A percentile compares a stretch with the other conserved stretches of the same genome.
Conservation (phyloP, 2,888 invertebrate genomes). For the Alentia gelatinosa region DNA sequence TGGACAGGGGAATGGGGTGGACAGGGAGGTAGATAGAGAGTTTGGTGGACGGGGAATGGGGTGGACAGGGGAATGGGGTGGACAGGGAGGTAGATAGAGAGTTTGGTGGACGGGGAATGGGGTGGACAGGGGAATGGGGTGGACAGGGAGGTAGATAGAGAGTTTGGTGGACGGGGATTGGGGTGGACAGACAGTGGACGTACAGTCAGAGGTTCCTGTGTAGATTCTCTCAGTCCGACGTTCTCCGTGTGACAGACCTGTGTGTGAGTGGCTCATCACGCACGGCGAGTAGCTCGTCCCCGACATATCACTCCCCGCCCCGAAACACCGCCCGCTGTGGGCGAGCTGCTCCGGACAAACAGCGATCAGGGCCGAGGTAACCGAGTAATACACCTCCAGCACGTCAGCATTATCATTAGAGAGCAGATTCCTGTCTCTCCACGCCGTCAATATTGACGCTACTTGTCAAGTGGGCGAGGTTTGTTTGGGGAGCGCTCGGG, state of each 20-base stretch:
- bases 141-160: not conserved
- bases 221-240: too few species aligned
- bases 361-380: not conserved
- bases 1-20: too few species aligned
- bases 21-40: too few species aligned
- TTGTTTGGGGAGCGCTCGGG: not conserved
- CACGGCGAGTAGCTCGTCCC: not conserved
- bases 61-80: too few species aligned
- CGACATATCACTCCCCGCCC: not conserved
- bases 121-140: not conserved
- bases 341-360: not conserved
- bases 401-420: constrained; percentile 33
- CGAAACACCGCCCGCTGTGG: not conserved
- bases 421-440: constrained; percentile 47
- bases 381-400: constrained; percentile 27
- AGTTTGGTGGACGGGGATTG: not conserved
- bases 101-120: not conserved
- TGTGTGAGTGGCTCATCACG: not conserved
- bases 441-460: constrained; percentile 22
- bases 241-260: too few species aligned
- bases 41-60: too few species aligned
- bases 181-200: not conserved
- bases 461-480: not conserved
- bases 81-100: too few species aligned
- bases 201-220: not conserved